Percentiles rank a stretch among this genome's conserved stretches.
phyloP scores from a whole-genome alignment of 2,888 invertebrate species.

The Synergus laeviventris region DNA sequence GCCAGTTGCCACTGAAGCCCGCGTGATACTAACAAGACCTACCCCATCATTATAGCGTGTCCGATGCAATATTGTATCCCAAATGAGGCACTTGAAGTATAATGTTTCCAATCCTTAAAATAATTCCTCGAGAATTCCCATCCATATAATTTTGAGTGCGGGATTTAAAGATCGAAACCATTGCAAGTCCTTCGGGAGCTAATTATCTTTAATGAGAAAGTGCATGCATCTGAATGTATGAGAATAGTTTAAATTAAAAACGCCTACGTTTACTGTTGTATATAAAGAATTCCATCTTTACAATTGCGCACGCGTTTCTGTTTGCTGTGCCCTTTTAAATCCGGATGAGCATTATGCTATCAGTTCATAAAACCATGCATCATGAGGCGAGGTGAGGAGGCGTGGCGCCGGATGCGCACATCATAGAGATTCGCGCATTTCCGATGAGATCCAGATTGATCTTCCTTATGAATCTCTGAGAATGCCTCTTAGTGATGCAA shows the following conservation, averaged over 20 bases:
- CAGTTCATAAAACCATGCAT: slow-evolving; percentile 61
- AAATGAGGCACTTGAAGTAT: slow-evolving; percentile 33
- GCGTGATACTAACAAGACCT: slow-evolving; percentile 72
- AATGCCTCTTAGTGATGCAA: slow-evolving; percentile 16
- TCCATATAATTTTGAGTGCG: neutral
- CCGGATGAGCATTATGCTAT: slow-evolving; percentile 63
- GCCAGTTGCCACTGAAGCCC: slow-evolving; percentile 60
- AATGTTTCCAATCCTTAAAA: slow-evolving; percentile 26
- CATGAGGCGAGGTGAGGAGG: slow-evolving; percentile 68
- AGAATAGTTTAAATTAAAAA: neutral
- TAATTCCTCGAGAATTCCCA: slow-evolving; percentile 53
- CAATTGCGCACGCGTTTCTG: neutral
- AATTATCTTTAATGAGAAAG: neutral
- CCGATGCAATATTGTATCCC: slow-evolving; percentile 35
- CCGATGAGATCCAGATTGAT: slow-evolving; percentile 68
- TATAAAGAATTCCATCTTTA: neutral
- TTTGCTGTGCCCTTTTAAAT: slow-evolving; percentile 12
- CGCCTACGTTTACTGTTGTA: neutral
- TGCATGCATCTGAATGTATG: neutral
- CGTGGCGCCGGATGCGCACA: slow-evolving; percentile 72
- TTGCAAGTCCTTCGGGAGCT: neutral
- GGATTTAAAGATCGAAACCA: neutral
- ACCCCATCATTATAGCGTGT: slow-evolving; percentile 51
- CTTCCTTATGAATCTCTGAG: slow-evolving; percentile 44
- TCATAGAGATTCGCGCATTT: slow-evolving; percentile 69